Evolutionary conservation across 2,113 vertebrate species (phyloP), one percentile per base, ranked within the genome.

Genomic region (Garra rufa): DNA sequence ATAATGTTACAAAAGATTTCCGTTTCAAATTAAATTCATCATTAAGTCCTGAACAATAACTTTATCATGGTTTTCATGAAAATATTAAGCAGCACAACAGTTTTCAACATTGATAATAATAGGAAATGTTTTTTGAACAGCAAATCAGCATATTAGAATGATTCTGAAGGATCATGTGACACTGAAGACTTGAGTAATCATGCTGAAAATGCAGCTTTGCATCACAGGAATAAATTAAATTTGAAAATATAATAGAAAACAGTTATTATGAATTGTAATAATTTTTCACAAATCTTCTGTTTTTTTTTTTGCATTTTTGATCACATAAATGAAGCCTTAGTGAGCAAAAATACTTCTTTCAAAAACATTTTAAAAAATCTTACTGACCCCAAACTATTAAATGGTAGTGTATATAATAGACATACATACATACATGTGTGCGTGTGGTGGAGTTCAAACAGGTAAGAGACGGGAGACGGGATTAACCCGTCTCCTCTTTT

Each of bases 401-500:
- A 69, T 38, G 17, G 8, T 9, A 67, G 28, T 67, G 28, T 9
- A 67, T 14, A 61, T 63, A n/a, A n/a, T n/a, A n/a, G n/a, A n/a
- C n/a, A n/a, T n/a, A n/a, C n/a, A n/a, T n/a, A n/a, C n/a, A n/a
- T n/a, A n/a, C n/a, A n/a, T 48, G 52, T 61, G 24, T 61, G 59
- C 15, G 61, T 26, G 65, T 4, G 43, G 21, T 9, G 24, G 24
- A 59, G 8, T 21, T 80, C 2, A 46, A n/a, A 61, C 55, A 78
- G 71, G 44, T 74, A 14, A 44, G 19, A 76, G 19, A 44, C 8
- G 41, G 26, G 43, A n/a, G n/a, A 63, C 7, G 30, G 26, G 59
- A 85, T 85, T 76, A 85, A 4, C 55, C 46, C 0, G 4, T 63
- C 55, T 83, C 71, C 82, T 83, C 55, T 21, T 17, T 9, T 71